Percentiles rank a stretch among this genome's conserved stretches.
Conservation (phyloP, 2,113 vertebrate species). For the Carassius gibelio region DNA sequence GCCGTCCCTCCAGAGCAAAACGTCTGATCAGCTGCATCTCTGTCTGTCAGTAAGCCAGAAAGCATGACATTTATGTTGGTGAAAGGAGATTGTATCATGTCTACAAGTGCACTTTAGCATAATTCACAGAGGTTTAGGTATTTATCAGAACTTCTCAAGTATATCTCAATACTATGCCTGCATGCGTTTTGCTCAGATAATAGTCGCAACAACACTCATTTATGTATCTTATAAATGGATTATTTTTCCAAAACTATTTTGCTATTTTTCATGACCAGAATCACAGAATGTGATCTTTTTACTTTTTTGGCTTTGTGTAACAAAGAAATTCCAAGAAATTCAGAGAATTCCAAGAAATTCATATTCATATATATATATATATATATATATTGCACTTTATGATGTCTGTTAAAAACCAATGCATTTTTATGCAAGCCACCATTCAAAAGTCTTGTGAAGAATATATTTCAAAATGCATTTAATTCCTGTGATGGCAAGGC, state of each 20-base stretch:
- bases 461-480: no score
- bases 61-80: slow-evolving; percentile 30
- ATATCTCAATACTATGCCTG: not conserved
- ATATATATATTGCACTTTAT: no score
- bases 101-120: not conserved
- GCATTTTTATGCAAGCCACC: no score
- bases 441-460: no score
- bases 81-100: not conserved
- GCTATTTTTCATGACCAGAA: not conserved
- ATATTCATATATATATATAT: no score
- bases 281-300: not conserved
- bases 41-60: not conserved
- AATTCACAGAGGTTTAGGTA: not conserved
- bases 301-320: no score
- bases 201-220: not conserved
- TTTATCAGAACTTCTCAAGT: not conserved
- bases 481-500: no score
- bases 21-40: slow-evolving; percentile 1
- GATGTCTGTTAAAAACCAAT: not conserved
- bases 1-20: slow-evolving; percentile 11
- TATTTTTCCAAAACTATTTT: not conserved
- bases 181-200: not conserved
- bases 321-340: no score
- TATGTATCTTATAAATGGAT: not conserved
- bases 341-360: no score